Base-by-base conservation (phyloP, 53 echinoderm and acorn worm genomes). In the Astropecten irregularis region DNA sequence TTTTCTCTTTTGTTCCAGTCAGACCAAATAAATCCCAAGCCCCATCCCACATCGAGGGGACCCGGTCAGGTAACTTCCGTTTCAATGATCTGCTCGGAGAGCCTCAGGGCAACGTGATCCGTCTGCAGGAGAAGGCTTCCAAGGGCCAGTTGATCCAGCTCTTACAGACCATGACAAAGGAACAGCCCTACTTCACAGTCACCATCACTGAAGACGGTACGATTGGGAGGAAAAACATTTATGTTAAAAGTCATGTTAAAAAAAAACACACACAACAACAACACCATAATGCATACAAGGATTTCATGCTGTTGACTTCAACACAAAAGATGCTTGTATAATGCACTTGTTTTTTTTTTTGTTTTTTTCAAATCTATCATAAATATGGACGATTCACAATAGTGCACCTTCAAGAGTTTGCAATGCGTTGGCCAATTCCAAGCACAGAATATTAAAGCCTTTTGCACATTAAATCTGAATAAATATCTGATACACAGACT, bases 141-240 rank as follows among this genome's bases (percentile, higher is more conserved):
- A 65, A 23, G 8, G 34, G 31, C 9, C 93, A 95, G 61, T 62
- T 95, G 35, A 85, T 95, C 9, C 96, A 95, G 91, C 82, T 85
- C 38, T 68, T 91, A 42, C 70, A 82, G 49, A 84, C 92, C 11
- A 77, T 99, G 40, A 91, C 88, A 19, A 84, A 79, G 28, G 90
- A 88, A 20, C 63, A 85, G 66, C 95, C 92, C 2, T 87, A 86
- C 81, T 99, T 99, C 68, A 95, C 92, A 23, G 65, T 92, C 18
- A 83, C 89, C 19, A 84, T 99, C 32, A 76, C 87, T 23, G 94
- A 95, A 40, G 83, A 86, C 26, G 92, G 99, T 95, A 64, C 69
- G 91, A 70, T 63, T 42, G 42, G 60, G 20, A 53, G 53, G 3
- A 16, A 53, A 53, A n/a, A n/a, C n/a, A n/a, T n/a, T n/a, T n/a